Conservation (phyloP, 1,140 invertebrate species). For the Tetragonula clypearis region DNA sequence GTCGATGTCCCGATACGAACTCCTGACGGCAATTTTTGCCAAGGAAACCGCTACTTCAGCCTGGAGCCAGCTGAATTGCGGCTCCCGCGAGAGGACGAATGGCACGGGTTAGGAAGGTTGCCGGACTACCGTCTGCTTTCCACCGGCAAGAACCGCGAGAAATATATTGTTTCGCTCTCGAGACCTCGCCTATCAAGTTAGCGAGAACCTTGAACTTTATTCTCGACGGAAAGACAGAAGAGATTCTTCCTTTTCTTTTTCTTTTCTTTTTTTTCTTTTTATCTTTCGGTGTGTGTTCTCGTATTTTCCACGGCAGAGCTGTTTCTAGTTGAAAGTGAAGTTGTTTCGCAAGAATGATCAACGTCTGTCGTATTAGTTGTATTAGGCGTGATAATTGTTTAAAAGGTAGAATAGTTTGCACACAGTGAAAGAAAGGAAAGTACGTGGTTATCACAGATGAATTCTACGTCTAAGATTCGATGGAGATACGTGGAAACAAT, state of each 20-base stretch:
- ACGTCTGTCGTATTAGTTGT: no score
- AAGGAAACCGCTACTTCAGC: slow-evolving; percentile 51
- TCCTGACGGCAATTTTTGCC: slow-evolving; percentile 57
- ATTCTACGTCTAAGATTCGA: no score
- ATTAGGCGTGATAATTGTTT: no score
- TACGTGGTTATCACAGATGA: no score
- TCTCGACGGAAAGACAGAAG: not conserved
- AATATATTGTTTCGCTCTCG: slow-evolving; percentile 44
- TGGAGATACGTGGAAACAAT: no score
- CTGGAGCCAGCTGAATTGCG: slow-evolving; percentile 46
- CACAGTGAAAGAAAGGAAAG: no score
- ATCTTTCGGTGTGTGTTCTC: not conserved
- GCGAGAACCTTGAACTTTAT: slow-evolving; percentile 54
- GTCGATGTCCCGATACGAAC: slow-evolving; percentile 30
- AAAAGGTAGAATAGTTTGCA: no score
- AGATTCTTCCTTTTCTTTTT: no score
- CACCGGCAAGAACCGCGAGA: slow-evolving; percentile 26
- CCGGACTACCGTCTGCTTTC: not conserved
- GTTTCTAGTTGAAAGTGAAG: not conserved
- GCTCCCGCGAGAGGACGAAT: slow-evolving; percentile 52
- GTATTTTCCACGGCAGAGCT: no score
- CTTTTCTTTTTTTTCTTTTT: not conserved
- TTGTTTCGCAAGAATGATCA: no score
- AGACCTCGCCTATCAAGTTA: not conserved
- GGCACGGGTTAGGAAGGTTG: not conserved